A percentile compares a stretch with the other conserved stretches of the same genome.
These are phyloP conservation scores for Stichopus chloronotus DNA, from an alignment of 35 echinoderm and acorn worm genomes.

Conservation along the genomic window DNA sequence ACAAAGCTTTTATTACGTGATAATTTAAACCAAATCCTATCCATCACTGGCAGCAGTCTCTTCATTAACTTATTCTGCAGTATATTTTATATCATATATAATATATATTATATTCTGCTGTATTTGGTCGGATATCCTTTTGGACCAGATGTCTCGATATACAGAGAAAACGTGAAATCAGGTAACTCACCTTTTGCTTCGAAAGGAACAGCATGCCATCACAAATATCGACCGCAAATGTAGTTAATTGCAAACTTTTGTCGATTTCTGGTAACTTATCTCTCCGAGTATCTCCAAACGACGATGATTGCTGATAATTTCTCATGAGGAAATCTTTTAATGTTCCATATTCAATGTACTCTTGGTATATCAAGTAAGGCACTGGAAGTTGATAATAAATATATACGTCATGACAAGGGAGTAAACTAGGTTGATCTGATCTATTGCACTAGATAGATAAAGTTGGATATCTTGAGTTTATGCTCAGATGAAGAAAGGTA, in stretches of 20 bases:
- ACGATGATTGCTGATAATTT: background rate
- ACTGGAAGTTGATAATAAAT: background rate
- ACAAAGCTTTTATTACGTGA: too few species aligned
- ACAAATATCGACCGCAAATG: background rate
- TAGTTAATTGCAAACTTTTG: background rate
- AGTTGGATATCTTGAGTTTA: too few species aligned
- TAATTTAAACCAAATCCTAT: too few species aligned
- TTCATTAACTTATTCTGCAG: too few species aligned
- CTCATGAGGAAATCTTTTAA: constrained; percentile 23
- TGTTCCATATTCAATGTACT: constrained; percentile 10
- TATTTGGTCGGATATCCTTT: background rate
- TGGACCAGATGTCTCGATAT: background rate
- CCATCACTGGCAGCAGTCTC: too few species aligned
- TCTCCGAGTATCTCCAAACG: too few species aligned
- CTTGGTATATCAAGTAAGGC: constrained; percentile 43
- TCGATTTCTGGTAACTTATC: background rate
- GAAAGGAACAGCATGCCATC: background rate
- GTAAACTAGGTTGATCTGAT: background rate
- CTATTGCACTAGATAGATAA: too few species aligned
- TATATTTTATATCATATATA: too few species aligned
- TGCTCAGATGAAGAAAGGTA: too few species aligned
- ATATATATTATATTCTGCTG: background rate
- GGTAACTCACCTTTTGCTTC: background rate
- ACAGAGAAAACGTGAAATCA: background rate
- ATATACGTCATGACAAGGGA: background rate